These are phyloP conservation scores for Spodoptera litura DNA, from an alignment of 1,140 invertebrate species.

Conservation along the genomic window DNA sequence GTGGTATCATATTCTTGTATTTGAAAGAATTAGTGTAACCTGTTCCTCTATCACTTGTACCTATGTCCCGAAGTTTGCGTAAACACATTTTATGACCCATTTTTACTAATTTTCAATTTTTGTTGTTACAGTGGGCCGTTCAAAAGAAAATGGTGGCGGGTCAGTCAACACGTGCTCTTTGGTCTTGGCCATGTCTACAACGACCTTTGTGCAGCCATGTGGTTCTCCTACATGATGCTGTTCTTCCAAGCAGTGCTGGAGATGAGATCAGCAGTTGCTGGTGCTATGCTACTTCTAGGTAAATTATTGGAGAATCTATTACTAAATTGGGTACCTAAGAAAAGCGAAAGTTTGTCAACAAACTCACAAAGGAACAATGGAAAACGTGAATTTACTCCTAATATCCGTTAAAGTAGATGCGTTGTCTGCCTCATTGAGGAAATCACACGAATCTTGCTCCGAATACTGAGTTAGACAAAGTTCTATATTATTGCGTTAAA, in stretches of 20 bases:
- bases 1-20: too few species aligned
- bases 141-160: slow-evolving; percentile 68
- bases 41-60: too few species aligned
- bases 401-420: too few species aligned
- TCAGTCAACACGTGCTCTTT: slow-evolving; percentile 88
- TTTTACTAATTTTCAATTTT: neutral
- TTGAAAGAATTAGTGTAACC: too few species aligned
- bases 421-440: too few species aligned
- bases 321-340: neutral
- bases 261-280: slow-evolving; percentile 91
- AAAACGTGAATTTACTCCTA: too few species aligned
- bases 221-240: slow-evolving; percentile 97
- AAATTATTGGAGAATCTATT: neutral
- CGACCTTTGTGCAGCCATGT: slow-evolving; percentile 96
- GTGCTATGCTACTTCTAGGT: slow-evolving; percentile 92
- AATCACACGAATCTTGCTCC: too few species aligned
- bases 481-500: too few species aligned
- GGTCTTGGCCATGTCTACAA: slow-evolving; percentile 96
- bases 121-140: slow-evolving; percentile 61
- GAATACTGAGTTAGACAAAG: too few species aligned
- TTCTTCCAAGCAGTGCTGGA: slow-evolving; percentile 93
- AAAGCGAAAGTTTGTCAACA: too few species aligned
- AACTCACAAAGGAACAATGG: neutral
- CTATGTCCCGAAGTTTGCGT: too few species aligned
- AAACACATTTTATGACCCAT: too few species aligned